These are phyloP conservation scores for Priocnemis perturbator DNA, from an alignment of 2,888 invertebrate species.

Conservation along the genomic window DNA sequence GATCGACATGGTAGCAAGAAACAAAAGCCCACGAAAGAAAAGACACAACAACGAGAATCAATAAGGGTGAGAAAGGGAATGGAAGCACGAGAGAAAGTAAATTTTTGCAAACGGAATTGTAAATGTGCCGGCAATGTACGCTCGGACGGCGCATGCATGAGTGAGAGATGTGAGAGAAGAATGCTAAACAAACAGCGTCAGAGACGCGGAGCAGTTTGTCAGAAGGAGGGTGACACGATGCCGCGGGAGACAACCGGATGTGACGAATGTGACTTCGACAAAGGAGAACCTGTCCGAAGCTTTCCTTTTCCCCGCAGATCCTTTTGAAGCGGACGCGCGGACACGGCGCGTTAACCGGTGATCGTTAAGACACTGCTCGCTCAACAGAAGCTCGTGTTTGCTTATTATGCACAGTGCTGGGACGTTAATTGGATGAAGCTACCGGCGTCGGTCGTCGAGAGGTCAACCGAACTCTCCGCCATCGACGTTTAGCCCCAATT, in stretches of 20 bases:
- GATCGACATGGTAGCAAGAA: background rate
- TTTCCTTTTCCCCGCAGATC: background rate
- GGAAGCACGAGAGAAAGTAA: no score
- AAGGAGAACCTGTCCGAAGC: background rate
- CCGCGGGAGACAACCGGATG: background rate
- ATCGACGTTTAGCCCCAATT: no score
- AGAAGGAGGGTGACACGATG: background rate
- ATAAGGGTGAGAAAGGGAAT: no score
- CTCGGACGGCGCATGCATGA: no score
- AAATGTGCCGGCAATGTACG: no score
- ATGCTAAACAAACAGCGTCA: background rate
- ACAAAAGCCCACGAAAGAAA: background rate
- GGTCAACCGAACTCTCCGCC: no score
- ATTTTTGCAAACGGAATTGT: no score
- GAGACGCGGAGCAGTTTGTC: background rate
- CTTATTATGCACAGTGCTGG: slow-evolving; percentile 1
- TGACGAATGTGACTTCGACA: background rate
- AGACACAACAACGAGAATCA: background rate
- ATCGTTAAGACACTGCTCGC: slow-evolving; percentile 1
- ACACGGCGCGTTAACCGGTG: background rate
- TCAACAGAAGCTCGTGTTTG: slow-evolving; percentile 5
- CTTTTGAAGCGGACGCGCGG: background rate
- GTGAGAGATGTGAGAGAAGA: no score
- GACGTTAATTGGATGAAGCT: background rate
- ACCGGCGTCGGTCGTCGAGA: no score